Base-by-base conservation (phyloP, 2,888 invertebrate species). In the Volucella zonaria region DNA sequence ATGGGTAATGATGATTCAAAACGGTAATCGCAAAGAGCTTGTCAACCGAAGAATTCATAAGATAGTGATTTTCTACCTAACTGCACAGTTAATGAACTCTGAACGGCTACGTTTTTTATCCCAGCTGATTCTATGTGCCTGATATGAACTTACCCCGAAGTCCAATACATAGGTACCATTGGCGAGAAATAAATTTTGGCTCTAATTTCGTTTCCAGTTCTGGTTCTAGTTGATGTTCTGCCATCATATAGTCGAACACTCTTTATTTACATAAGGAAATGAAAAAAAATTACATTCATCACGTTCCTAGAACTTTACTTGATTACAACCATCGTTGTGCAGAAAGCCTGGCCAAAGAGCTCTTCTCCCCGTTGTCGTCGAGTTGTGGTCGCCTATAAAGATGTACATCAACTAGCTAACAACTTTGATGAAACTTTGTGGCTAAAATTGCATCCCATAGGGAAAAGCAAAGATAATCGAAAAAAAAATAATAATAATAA, bases 401-500 rank as follows among this genome's bases (percentile, higher is more conserved):
- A 38, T 51, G 51, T 40, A 42, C 12, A 45, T 54, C 49, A 61
- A 51, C 38, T 58, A 15, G 47, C 59, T 43, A 66, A 59, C 31
- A 54, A 70, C 45, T 64, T 52, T 59, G 58, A 78, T 59, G 59
- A 43, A 71, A 64, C 64, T 73, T 78, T 78, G 82, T 82, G 82
- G 64, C 74, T 31, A 82, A 82, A 82, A 82, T 82, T 71, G 64
- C 64, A 75, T 74, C 64, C 64, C 51, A 70, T 54, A 78, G 52
- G 40, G 52, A 58, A 52, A 70, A 70, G 6, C 23, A 31, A 70
- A 64, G 38, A 62, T 59, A 78, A 82, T 82, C 78, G 6, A 4
- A 31, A 31, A 31, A 31, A 31, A 31, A 31, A 6, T 73, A 51
- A 73, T 74, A 74, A 67, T 80, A 67, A 76, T 76, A 67, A 67